These are phyloP conservation scores for Zonotrichia albicollis DNA, from an alignment of 2,797 vertebrate genomes.

Conservation along the genomic window DNA sequence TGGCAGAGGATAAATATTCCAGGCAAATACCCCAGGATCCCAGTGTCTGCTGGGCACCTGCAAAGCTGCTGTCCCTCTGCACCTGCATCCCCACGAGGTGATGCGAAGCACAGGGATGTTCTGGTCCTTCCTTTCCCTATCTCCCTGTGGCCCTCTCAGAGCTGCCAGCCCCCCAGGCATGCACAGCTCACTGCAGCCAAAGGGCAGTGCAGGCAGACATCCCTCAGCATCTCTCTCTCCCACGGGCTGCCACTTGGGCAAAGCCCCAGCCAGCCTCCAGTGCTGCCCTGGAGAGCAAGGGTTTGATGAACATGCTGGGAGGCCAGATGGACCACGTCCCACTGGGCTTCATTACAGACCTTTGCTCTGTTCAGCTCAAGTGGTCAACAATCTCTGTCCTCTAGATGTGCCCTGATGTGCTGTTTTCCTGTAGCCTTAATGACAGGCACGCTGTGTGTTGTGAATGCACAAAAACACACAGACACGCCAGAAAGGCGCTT, in stretches of 20 bases:
- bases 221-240: neutral
- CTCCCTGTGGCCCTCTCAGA: neutral
- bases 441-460: fast-evolving
- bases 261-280: neutral
- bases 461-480: slow-evolving; percentile 14
- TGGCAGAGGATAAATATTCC: neutral
- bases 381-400: slow-evolving; percentile 1
- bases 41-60: neutral
- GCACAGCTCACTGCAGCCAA: neutral
- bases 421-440: slow-evolving; percentile 30
- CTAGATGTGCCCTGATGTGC: neutral
- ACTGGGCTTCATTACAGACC: neutral
- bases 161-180: neutral
- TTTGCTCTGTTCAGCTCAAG: slow-evolving; percentile 20
- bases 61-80: neutral
- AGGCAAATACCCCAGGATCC: neutral
- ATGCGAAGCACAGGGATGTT: neutral
- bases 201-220: neutral
- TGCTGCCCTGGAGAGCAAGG: neutral
- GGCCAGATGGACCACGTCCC: slow-evolving; percentile 10
- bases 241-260: neutral
- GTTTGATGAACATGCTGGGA: neutral
- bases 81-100: fast-evolving
- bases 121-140: neutral
- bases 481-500: neutral